Percentiles rank a stretch among this genome's conserved stretches.
Conservation (phyloP, 64 coral and sea anemone genomes). For the Astreopora myriophthalma region DNA sequence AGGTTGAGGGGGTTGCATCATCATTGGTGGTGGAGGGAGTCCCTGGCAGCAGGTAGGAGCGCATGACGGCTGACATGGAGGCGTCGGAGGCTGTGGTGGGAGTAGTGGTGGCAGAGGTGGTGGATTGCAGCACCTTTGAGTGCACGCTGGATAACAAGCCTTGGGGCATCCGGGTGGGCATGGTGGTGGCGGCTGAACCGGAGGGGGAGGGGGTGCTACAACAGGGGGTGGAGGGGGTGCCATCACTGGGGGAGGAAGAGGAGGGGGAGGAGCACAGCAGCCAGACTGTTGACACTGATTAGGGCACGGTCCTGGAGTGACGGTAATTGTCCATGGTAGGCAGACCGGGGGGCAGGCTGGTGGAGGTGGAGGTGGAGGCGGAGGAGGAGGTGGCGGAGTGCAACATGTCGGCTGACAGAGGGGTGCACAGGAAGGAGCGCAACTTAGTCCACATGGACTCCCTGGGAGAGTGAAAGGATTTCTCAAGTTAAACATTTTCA, state of each 20-base stretch:
- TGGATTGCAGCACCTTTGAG: constrained; percentile 43
- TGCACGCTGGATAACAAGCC: constrained; percentile 48
- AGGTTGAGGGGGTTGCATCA: constrained; percentile 2
- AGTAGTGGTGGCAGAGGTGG: constrained; percentile 18
- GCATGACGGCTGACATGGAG: constrained; percentile 39
- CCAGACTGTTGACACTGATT: constrained; percentile 16
- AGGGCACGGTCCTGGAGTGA: constrained; percentile 15
- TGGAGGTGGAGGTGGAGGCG: neutral
- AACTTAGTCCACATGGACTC: constrained; percentile 42
- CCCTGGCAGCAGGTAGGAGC: constrained; percentile 37
- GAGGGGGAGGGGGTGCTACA: neutral
- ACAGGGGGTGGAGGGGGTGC: neutral
- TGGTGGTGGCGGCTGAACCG: constrained; percentile 40
- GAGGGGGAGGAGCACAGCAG: constrained; percentile 7
- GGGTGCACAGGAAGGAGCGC: constrained; percentile 44
- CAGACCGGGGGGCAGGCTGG: neutral
- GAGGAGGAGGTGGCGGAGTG: constrained; percentile 2
- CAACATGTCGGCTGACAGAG: constrained; percentile 33
- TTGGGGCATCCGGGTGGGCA: constrained; percentile 19
- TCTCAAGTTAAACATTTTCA: neutral
- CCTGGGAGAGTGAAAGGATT: neutral
- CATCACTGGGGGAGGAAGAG: neutral
- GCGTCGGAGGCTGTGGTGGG: constrained; percentile 28
- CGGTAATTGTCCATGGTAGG: neutral
- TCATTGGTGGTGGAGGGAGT: constrained; percentile 1